phyloP scores from a whole-genome alignment of 2,888 invertebrate genomes.

The Drosophila leonis region DNA sequence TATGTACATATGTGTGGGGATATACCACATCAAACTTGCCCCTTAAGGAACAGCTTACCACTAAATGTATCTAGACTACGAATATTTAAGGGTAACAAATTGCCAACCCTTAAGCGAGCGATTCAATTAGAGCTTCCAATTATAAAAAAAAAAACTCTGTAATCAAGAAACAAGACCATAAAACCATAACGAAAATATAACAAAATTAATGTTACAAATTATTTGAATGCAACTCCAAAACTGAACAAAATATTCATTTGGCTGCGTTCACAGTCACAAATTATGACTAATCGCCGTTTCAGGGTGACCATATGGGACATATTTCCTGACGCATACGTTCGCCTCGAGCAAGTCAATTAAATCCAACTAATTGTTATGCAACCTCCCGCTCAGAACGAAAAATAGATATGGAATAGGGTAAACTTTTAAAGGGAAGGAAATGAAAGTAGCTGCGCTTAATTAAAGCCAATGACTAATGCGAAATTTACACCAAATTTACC shows the following conservation, averaged over 20 bases:
- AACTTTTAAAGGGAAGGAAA: constrained; percentile 21
- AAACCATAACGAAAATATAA: constrained; percentile 42
- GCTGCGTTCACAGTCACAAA: constrained; percentile 38
- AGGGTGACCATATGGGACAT: constrained; percentile 60
- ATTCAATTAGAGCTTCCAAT: constrained; percentile 44
- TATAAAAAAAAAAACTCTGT: constrained; percentile 13
- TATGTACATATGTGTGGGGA: too few relatives aligned
- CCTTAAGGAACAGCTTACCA: background rate
- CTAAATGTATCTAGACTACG: background rate
- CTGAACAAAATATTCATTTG: constrained; percentile 24
- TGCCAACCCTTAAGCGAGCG: constrained; percentile 35
- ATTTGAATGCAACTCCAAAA: constrained; percentile 31
- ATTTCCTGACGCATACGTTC: constrained; percentile 25
- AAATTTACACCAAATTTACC: constrained; percentile 38
- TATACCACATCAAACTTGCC: background rate
- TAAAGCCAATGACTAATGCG: constrained; percentile 61
- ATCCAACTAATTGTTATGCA: constrained; percentile 51
- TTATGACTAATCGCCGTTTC: constrained; percentile 58
- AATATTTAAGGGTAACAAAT: constrained; percentile 40
- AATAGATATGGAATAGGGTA: constrained; percentile 7
- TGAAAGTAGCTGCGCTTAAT: constrained; percentile 49
- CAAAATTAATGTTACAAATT: constrained; percentile 40
- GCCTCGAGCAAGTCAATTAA: constrained; percentile 47
- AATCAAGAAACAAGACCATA: constrained; percentile 48
- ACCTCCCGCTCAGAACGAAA: constrained; percentile 9